These are phyloP conservation scores for Parotia lawesii DNA, from an alignment of 2,113 vertebrate species.

Conservation along the genomic window DNA sequence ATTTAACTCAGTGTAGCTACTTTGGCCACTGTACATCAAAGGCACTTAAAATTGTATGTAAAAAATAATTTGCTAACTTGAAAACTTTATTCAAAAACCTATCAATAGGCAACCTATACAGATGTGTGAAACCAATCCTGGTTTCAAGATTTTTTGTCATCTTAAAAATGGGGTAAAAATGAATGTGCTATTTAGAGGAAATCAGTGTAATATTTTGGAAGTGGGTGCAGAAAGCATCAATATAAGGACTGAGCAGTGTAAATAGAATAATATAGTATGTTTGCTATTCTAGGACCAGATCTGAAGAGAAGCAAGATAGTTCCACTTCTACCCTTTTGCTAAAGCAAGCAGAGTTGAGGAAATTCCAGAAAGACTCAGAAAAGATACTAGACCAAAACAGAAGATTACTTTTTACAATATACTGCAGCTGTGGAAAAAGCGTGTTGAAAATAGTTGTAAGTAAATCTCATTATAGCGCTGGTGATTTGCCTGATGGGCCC, in stretches of 20 bases:
- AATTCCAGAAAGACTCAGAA: neutral
- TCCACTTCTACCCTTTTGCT: neutral
- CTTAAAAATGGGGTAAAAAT: neutral
- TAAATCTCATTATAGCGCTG: rapidly evolving
- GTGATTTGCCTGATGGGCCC: neutral
- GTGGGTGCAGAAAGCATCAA: rapidly evolving
- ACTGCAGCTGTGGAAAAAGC: neutral
- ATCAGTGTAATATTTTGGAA: neutral
- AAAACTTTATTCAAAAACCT: neutral
- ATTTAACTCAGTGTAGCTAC: neutral
- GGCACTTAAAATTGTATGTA: neutral
- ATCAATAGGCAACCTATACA: neutral
- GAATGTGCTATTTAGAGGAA: neutral
- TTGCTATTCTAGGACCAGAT: neutral
- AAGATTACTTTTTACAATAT: neutral
- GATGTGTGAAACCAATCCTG: neutral
- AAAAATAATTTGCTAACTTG: neutral
- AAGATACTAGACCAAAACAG: neutral
- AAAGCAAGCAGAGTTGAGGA: neutral
- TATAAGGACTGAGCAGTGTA: neutral
- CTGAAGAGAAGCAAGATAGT: neutral
- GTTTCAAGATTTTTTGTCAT: neutral
- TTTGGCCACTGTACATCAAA: neutral
- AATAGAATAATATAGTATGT: neutral
- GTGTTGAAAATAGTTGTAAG: neutral